Evolutionary conservation across 2,113 vertebrate species (phyloP).

Genomic region (Chloropsis hardwickii): DNA sequence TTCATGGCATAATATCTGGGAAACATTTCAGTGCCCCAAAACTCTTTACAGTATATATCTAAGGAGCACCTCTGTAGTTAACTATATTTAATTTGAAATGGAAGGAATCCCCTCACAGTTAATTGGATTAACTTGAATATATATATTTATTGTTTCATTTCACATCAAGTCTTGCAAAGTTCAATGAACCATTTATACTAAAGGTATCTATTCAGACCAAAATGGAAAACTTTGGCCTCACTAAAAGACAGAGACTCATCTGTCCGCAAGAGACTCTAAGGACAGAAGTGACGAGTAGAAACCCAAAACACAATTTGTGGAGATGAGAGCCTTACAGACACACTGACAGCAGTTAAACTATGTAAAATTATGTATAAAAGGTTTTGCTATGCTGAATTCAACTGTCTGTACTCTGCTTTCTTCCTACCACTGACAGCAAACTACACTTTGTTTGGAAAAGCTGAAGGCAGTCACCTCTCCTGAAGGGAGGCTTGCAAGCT

Average conservation of each 20-base stretch:
- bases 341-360: neutral
- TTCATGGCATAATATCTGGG: neutral
- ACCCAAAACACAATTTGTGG: neutral
- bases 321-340: neutral
- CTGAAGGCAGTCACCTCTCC: neutral
- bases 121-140: neutral
- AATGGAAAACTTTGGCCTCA: neutral
- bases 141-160: neutral
- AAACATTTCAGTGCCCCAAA: neutral
- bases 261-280: neutral
- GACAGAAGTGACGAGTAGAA: neutral
- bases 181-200: neutral
- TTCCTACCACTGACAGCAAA: neutral
- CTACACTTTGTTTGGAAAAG: neutral
- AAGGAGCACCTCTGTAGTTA: neutral
- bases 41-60: neutral
- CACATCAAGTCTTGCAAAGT: neutral
- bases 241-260: neutral
- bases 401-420: neutral
- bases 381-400: neutral
- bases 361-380: neutral
- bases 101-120: neutral
- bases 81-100: neutral
- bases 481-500: neutral
- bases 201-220: neutral